A percentile compares a stretch with the other conserved stretches of the same genome.
These are phyloP conservation scores for Hylia prasina DNA, from an alignment of 2,113 vertebrate genomes.

Conservation along the genomic window DNA sequence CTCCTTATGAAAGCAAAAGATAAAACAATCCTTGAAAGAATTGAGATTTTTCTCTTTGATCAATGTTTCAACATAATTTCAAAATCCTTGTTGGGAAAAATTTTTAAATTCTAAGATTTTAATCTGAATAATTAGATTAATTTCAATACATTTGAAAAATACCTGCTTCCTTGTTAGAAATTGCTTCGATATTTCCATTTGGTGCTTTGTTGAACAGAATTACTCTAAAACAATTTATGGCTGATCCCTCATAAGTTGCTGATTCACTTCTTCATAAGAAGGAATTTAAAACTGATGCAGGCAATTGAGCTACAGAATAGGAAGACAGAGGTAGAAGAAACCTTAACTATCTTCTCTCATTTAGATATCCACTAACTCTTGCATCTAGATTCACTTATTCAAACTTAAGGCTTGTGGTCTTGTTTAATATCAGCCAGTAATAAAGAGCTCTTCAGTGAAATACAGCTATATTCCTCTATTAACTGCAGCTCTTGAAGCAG, in stretches of 20 bases:
- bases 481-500: conserved; percentile 84
- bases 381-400: conserved; percentile 71
- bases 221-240: not conserved
- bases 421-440: conserved; percentile 86
- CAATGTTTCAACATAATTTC: not conserved
- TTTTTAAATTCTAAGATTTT: not conserved
- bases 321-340: not conserved
- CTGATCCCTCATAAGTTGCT: not conserved
- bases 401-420: conserved; percentile 76
- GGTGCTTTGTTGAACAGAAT: not conserved
- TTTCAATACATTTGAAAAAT: not conserved
- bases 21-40: not conserved
- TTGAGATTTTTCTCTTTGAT: not conserved
- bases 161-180: not conserved
- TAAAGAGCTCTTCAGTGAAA: conserved; percentile 95
- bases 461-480: conserved; percentile 87
- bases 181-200: not conserved
- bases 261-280: not conserved
- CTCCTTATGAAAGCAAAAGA: not conserved
- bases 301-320: not conserved
- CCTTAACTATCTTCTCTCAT: not conserved
- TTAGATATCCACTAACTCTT: conserved; percentile 60
- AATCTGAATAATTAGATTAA: not conserved
- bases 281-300: conserved; percentile 32
- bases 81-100: not conserved